phyloP scores from a whole-genome alignment of 2,888 invertebrate species.

The Callyntrura sp. region DNA sequence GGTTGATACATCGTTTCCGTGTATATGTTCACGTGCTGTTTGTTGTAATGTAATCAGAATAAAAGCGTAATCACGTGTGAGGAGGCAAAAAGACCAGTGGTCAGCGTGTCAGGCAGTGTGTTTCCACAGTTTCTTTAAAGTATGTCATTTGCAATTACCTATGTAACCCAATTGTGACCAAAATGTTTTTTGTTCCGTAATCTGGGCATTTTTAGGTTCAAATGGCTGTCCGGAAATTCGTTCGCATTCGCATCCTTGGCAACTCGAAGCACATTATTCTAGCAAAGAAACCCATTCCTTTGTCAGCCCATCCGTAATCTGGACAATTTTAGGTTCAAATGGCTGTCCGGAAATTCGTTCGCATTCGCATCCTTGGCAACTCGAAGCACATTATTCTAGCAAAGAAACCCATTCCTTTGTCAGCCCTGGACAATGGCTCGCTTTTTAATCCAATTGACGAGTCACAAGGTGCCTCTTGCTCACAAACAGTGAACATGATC shows the following conservation, averaged over 20 bases:
- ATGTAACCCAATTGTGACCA: too few relatives aligned
- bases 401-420: conserved; percentile 59
- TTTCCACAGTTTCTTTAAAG: too few relatives aligned
- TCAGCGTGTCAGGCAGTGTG: too few relatives aligned
- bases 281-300: conserved; percentile 51
- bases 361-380: conserved; percentile 71
- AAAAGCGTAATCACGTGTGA: too few relatives aligned
- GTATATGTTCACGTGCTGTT: too few relatives aligned
- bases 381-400: conserved; percentile 59
- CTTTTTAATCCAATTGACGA: background rate
- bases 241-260: conserved; percentile 74
- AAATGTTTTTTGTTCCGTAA: background rate
- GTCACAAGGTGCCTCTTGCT: conserved; percentile 17
- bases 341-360: conserved; percentile 80
- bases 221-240: conserved; percentile 80
- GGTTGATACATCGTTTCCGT: too few relatives aligned
- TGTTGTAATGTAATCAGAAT: too few relatives aligned
- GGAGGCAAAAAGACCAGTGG: too few relatives aligned
- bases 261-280: conserved; percentile 61
- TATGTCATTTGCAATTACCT: too few relatives aligned
- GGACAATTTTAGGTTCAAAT: conserved; percentile 81
- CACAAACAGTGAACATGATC: conserved; percentile 36
- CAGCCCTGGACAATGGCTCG: conserved; percentile 58
- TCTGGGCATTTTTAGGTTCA: conserved; percentile 78
- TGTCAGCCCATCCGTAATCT: too few relatives aligned